Conservation (phyloP, 2,888 invertebrate genomes). For the Tyria jacobaeae region DNA sequence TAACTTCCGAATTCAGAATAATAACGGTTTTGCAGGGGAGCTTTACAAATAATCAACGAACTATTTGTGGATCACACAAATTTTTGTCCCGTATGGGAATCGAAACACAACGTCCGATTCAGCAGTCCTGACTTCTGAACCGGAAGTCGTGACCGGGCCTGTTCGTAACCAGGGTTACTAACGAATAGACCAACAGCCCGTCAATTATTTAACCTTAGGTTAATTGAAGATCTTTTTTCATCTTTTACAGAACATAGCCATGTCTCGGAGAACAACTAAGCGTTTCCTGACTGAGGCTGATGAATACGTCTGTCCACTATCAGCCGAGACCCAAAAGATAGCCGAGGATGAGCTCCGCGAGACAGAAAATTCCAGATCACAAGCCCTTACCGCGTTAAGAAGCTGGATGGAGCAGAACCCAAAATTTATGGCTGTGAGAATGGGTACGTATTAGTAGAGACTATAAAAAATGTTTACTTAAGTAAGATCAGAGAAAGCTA, state of each 20-base stretch:
- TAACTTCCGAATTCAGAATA: no score
- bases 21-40: no score
- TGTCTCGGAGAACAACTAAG: conserved; percentile 74
- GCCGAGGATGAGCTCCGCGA: conserved; percentile 90
- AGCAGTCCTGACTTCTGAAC: no score
- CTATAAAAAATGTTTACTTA: neutral
- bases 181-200: no score
- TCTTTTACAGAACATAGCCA: conserved; percentile 43
- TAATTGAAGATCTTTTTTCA: neutral
- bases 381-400: conserved; percentile 89
- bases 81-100: no score
- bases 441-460: conserved; percentile 82
- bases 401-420: conserved; percentile 91
- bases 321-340: conserved; percentile 87
- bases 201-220: neutral
- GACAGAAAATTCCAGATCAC: conserved; percentile 88
- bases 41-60: no score
- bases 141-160: no score
- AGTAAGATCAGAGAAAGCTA: no score
- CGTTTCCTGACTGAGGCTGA: conserved; percentile 87
- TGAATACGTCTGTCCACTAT: conserved; percentile 87
- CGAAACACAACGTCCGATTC: no score
- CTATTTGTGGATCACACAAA: no score
- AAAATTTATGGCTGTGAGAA: conserved; percentile 88
- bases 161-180: no score